Conservation (phyloP, 92 coral and sea anemone genomes). For the Chrysogorgia sp. region DNA sequence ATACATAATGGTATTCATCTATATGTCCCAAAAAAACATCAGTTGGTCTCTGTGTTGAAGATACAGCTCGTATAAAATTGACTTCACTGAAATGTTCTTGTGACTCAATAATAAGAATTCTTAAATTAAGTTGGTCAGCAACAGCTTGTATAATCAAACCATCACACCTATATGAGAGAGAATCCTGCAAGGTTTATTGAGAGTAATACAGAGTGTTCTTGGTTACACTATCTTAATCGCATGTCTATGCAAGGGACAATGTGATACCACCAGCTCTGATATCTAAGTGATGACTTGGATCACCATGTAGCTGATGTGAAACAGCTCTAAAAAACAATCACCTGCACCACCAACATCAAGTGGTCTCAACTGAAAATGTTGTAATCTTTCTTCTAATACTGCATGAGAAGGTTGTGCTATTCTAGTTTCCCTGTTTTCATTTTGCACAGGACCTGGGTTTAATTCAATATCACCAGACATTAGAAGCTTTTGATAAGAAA, state of each 20-base stretch:
- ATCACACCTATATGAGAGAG: conserved; percentile 46
- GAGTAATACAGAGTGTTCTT: conserved; percentile 49
- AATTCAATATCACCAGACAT: conserved; percentile 61
- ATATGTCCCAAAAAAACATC: conserved; percentile 46
- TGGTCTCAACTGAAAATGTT: conserved; percentile 43
- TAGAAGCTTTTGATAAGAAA: conserved; percentile 43
- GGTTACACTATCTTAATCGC: too few species aligned
- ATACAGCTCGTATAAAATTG: conserved; percentile 43
- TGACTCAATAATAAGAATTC: conserved; percentile 45
- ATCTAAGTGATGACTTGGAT: conserved; percentile 31
- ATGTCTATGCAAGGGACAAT: too few species aligned
- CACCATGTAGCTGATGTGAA: conserved; percentile 50
- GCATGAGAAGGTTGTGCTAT: conserved; percentile 1
- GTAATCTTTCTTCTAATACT: conserved; percentile 1
- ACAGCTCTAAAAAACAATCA: conserved; percentile 31
- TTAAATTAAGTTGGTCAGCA: conserved; percentile 35
- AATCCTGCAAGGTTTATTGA: conserved; percentile 42
- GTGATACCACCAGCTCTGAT: conserved; percentile 43
- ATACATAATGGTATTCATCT: conserved; percentile 53
- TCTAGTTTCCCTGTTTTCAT: neutral
- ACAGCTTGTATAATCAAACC: conserved; percentile 52
- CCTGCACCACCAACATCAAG: conserved; percentile 57
- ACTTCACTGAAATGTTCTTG: conserved; percentile 39
- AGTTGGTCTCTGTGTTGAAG: conserved; percentile 28
- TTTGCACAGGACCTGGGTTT: conserved; percentile 59